Conservation (phyloP, 2,888 invertebrate genomes). For the Gryllus longicercus region DNA sequence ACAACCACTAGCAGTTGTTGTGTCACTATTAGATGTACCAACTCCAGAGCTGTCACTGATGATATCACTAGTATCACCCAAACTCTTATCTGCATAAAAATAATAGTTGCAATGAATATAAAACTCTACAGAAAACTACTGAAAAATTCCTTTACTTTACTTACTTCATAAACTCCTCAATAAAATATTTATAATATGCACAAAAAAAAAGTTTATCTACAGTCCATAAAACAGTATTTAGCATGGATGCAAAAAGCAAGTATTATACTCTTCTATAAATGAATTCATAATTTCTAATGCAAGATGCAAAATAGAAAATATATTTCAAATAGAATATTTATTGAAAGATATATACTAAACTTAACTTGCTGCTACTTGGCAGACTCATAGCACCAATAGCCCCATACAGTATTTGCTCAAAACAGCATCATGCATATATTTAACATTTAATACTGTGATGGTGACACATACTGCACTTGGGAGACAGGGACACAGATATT, state of each 20-base stretch:
- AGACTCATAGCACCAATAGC: constrained; percentile 11
- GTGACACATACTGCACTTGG: background rate
- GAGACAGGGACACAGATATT: background rate
- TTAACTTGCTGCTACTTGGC: background rate
- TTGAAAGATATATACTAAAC: background rate
- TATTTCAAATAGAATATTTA: background rate
- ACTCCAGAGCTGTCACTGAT: constrained; percentile 91
- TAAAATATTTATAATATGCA: background rate
- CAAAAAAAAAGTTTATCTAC: background rate
- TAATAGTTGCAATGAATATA: background rate
- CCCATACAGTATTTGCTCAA: background rate
- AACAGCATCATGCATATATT: background rate
- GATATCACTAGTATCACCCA: constrained; percentile 85
- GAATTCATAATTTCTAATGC: background rate
- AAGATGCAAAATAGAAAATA: background rate
- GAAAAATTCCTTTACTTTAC: too few relatives aligned
- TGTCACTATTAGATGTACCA: constrained; percentile 84
- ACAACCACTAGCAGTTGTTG: constrained; percentile 66
- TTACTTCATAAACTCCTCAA: too few relatives aligned
- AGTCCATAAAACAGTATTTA: background rate
- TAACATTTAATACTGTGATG: background rate
- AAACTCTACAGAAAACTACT: too few relatives aligned
- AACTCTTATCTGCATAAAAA: constrained; percentile 73
- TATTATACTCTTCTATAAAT: background rate
- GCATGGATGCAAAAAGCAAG: background rate